Conservation (phyloP, 2,888 invertebrate species). For the Cephus sareptanus region DNA sequence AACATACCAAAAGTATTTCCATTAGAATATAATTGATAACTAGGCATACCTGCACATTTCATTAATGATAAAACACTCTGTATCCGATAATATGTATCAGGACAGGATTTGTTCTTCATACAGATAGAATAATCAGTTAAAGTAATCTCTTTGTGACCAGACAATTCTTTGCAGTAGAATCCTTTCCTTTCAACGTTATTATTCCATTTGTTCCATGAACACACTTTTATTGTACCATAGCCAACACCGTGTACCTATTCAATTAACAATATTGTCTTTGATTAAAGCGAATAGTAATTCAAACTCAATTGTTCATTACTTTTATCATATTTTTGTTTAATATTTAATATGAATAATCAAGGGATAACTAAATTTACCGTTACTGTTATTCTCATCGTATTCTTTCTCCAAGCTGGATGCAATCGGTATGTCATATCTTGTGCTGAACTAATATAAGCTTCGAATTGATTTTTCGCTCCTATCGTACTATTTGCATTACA, state of each 20-base stretch:
- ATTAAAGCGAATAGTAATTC: background rate
- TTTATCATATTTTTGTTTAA: slow-evolving; percentile 3
- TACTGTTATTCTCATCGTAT: slow-evolving; percentile 39
- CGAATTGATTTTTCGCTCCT: slow-evolving; percentile 65
- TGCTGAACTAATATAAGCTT: slow-evolving; percentile 72
- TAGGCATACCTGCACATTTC: slow-evolving; percentile 71
- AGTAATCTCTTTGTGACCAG: slow-evolving; percentile 38
- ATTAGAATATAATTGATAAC: background rate
- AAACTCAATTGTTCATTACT: background rate
- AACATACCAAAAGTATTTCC: background rate
- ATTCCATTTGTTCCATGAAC: slow-evolving; percentile 42
- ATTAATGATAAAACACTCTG: slow-evolving; percentile 62
- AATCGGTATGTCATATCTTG: slow-evolving; percentile 69
- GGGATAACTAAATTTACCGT: slow-evolving; percentile 33
- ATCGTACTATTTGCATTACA: slow-evolving; percentile 25
- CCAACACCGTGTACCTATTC: slow-evolving; percentile 45
- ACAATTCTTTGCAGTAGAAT: slow-evolving; percentile 38
- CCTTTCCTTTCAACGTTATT: slow-evolving; percentile 18
- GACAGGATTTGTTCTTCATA: slow-evolving; percentile 30
- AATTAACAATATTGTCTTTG: background rate
- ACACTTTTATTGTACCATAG: slow-evolving; percentile 49
- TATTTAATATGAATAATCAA: background rate
- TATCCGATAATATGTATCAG: slow-evolving; percentile 41
- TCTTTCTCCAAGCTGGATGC: slow-evolving; percentile 51
- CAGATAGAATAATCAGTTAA: slow-evolving; percentile 39